phyloP scores from a whole-genome alignment of 2,113 vertebrate species.

The Solea solea region DNA sequence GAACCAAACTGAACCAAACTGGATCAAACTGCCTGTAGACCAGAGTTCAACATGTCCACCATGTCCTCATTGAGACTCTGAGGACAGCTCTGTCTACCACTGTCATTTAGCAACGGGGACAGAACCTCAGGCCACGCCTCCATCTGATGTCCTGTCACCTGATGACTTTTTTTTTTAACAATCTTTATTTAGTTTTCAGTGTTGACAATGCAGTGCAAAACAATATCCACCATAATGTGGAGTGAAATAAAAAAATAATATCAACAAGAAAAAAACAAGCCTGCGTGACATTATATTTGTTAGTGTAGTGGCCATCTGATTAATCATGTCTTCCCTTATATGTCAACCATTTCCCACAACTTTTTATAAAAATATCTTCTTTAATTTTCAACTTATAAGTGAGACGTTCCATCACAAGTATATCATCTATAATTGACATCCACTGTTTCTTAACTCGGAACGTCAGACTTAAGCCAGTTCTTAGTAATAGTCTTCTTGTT shows the following conservation, averaged over 20 bases:
- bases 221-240: too few species aligned
- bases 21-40: not conserved
- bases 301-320: not conserved
- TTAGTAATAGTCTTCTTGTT: not conserved
- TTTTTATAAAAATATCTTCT: not conserved
- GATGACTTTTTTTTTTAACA: too few species aligned
- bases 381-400: not conserved
- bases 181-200: too few species aligned
- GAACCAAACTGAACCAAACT: not conserved
- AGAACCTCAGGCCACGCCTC: too few species aligned
- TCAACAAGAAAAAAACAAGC: not conserved
- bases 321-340: not conserved
- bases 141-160: too few species aligned
- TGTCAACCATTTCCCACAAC: not conserved
- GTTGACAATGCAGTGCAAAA: too few species aligned
- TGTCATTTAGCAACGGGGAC: too few species aligned
- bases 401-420: not conserved
- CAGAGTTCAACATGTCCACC: too few species aligned
- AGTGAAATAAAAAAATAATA: too few species aligned
- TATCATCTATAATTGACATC: not conserved
- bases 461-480: not conserved
- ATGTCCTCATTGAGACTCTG: too few species aligned
- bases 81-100: too few species aligned
- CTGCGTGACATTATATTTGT: not conserved
- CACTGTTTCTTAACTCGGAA: not conserved